These are phyloP conservation scores for Eriocheir sinensis DNA, from an alignment of 1,140 invertebrate species.

Conservation along the genomic window DNA sequence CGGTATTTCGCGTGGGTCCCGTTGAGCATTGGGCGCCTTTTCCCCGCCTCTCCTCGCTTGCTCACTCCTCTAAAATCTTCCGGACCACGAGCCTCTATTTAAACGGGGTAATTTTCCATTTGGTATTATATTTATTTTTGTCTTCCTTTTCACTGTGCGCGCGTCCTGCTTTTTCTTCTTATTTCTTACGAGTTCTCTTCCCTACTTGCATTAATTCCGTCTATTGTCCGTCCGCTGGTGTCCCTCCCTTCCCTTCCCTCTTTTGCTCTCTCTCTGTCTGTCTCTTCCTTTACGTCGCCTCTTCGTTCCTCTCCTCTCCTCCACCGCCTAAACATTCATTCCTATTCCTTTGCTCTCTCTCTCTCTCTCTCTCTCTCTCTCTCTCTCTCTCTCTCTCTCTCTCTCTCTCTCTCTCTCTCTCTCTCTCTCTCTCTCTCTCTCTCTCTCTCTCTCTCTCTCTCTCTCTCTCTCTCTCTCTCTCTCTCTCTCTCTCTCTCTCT, in stretches of 20 bases:
- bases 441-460: background rate
- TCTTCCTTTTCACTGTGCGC: background rate
- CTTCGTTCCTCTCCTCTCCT: background rate
- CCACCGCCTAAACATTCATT: background rate
- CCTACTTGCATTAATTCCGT: background rate
- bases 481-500: background rate
- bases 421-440: background rate
- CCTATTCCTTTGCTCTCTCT: background rate
- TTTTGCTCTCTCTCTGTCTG: no score
- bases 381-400: conserved; percentile 22
- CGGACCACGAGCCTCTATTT: background rate
- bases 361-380: background rate
- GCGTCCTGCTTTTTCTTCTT: background rate
- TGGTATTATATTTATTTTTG: background rate
- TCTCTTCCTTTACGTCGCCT: background rate
- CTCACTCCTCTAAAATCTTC: background rate
- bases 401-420: conserved; percentile 20
- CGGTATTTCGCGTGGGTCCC: no score
- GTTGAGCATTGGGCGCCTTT: no score
- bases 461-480: background rate
- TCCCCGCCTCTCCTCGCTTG: background rate
- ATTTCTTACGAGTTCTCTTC: background rate
- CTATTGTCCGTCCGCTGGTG: background rate
- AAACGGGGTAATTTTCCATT: no score
- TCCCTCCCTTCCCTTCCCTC: no score